These are phyloP conservation scores for Tromatobia lineatoria DNA, from an alignment of 2,888 invertebrate species.

Conservation along the genomic window DNA sequence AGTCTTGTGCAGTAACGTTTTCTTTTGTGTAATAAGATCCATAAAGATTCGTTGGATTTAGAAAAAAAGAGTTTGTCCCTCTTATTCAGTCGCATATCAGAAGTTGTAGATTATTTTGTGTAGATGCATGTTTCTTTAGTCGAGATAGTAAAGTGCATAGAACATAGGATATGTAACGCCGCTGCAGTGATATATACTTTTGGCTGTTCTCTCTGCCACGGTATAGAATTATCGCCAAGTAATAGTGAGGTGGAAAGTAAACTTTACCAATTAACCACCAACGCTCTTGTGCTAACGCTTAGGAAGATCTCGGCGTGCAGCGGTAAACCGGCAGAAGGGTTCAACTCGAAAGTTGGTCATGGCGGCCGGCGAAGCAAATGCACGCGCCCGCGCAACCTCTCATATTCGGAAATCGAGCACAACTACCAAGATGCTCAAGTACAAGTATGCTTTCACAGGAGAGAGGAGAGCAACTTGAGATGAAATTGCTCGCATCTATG, in stretches of 20 bases:
- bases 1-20: no score
- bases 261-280: slow-evolving; percentile 73
- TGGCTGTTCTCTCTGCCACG: slow-evolving; percentile 53
- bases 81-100: not conserved
- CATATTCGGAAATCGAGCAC: slow-evolving; percentile 61
- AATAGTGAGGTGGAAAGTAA: slow-evolving; percentile 69
- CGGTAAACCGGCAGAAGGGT: slow-evolving; percentile 58
- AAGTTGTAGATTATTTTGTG: not conserved
- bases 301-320: slow-evolving; percentile 50
- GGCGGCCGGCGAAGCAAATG: slow-evolving; percentile 54
- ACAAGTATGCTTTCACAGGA: slow-evolving; percentile 31
- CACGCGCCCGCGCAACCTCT: slow-evolving; percentile 30
- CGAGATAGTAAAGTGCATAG: not conserved
- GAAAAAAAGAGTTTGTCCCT: no score
- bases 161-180: not conserved
- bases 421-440: slow-evolving; percentile 21
- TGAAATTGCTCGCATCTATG: slow-evolving; percentile 59
- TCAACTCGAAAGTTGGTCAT: slow-evolving; percentile 65
- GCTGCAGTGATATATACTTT: not conserved
- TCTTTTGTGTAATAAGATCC: no score
- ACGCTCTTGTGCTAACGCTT: slow-evolving; percentile 67
- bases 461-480: slow-evolving; percentile 20
- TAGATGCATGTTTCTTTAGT: not conserved
- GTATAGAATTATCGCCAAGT: slow-evolving; percentile 68
- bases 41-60: no score